Conservation (phyloP, 2,113 vertebrate species). For the Cavia aperea region DNA sequence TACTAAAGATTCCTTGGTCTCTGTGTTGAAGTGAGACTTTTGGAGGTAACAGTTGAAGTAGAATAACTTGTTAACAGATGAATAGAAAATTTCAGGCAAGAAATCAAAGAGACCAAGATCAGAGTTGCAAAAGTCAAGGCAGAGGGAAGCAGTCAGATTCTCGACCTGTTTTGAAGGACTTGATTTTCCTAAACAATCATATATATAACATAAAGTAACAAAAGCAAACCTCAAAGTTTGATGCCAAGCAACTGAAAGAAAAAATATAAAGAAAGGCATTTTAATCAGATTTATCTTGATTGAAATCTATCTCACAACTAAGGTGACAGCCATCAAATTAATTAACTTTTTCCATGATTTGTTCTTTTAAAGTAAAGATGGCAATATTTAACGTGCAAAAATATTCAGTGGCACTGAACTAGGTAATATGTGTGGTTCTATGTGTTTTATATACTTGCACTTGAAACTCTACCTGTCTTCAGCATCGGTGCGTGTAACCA, state of each 20-base stretch:
- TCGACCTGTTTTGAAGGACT: neutral
- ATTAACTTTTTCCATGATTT: neutral
- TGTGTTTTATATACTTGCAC: neutral
- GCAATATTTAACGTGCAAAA: neutral
- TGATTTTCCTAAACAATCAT: neutral
- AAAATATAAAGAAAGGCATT: neutral
- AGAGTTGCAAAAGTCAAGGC: too few species aligned
- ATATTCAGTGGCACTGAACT: neutral
- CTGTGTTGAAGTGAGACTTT: neutral
- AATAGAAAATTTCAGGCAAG: neutral
- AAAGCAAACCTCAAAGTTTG: neutral
- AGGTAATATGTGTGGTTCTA: neutral
- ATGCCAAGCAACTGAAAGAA: neutral
- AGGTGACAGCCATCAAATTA: neutral
- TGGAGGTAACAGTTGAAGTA: neutral
- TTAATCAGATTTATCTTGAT: neutral
- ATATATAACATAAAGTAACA: neutral
- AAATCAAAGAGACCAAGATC: neutral
- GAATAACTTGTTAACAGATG: neutral
- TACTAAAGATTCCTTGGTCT: neutral
- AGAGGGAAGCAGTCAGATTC: neutral
- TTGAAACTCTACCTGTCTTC: neutral
- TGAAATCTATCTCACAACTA: neutral
- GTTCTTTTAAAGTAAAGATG: conserved; percentile 6
- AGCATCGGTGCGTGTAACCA: neutral